Evolutionary conservation across 2,888 invertebrate species (phyloP).

Genomic region (Catotricha subobsoleta): DNA sequence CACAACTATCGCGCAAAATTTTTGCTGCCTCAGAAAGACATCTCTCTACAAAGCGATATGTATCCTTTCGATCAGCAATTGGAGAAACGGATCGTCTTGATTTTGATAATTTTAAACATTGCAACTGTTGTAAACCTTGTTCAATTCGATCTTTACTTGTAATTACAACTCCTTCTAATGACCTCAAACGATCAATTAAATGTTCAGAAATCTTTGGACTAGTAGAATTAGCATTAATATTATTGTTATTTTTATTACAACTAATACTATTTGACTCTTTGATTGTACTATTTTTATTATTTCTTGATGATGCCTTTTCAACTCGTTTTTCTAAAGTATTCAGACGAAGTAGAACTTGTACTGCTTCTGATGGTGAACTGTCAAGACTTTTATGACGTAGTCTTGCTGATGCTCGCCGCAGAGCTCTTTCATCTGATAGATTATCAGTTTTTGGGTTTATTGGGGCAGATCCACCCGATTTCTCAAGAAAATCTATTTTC

Average conservation of each 20-base stretch:
- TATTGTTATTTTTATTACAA: neutral
- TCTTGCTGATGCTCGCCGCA: constrained; percentile 20
- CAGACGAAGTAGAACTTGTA: constrained; percentile 60
- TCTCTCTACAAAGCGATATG: constrained; percentile 42
- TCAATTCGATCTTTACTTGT: constrained; percentile 47
- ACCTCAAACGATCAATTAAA: constrained; percentile 38
- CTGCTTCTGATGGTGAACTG: constrained; percentile 58
- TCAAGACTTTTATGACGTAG: constrained; percentile 59
- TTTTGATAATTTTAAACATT: constrained; percentile 39
- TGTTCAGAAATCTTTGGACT: constrained; percentile 34
- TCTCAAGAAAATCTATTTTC: constrained; percentile 52
- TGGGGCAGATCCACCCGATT: constrained; percentile 15
- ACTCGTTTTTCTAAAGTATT: constrained; percentile 63
- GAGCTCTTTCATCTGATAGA: constrained; percentile 29
- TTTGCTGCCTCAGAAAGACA: constrained; percentile 43
- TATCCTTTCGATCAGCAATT: constrained; percentile 40
- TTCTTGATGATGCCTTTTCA: constrained; percentile 33
- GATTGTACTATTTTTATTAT: constrained; percentile 13
- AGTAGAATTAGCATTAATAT: constrained; percentile 10
- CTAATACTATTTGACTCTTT: neutral
- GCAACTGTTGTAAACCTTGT: constrained; percentile 46
- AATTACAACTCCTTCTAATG: constrained; percentile 41
- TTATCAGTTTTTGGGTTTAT: constrained; percentile 13
- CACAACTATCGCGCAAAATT: constrained; percentile 39
- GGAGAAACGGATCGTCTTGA: constrained; percentile 46